Base-by-base conservation (phyloP, 2,113 vertebrate genomes). In the Silurus asotus region DNA sequence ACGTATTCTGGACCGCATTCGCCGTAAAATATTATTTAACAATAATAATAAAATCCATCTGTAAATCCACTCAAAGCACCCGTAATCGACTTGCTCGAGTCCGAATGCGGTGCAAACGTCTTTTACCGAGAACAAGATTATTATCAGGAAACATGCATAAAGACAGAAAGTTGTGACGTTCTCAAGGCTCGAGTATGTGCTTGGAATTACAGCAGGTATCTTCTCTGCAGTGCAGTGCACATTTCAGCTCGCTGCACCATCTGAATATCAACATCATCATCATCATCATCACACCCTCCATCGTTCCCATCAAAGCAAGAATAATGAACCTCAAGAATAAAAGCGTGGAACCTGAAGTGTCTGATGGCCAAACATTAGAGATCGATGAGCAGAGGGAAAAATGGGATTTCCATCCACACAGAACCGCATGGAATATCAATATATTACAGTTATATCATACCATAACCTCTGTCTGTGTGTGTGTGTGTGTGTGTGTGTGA, bases 241-340 rank as follows among this genome's bases (percentile, higher is more conserved):
- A 93, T 92, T 93, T 91, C 90, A 93, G 81, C 84, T 88, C 94
- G 91, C 94, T 95, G 94, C 94, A 94, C 92, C 94, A 95, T 93
- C 53, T 93, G 88, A 74, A 83, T 65, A 76, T 37, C 37, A 37
- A 37, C 37, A 37, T 37, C 37, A 37, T 37, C 28, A 37, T 37
- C 28, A 37, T 37, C 28, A 25, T 0, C 15, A 4, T 37, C 15
- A 13, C 55, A 45, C 59, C 76, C 76, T 79, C 76, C 76, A 58
- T 77, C 53, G 37, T 56, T 11, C 72, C 19, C n/a, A 2, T 9
- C 55, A 4, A 79, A 9, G 6, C 11, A 45, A 25, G 23, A 59
- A 17, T 59, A 53, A 74, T 76, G 15, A 28, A 56, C 2, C 28
- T 23, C 4, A 0, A 5, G 17, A 45, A 59, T 11, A 0, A 79